Percentiles rank a stretch among this genome's conserved stretches.
These are phyloP conservation scores for Morone chrysops DNA, from an alignment of 2,113 vertebrate genomes.

Conservation along the genomic window DNA sequence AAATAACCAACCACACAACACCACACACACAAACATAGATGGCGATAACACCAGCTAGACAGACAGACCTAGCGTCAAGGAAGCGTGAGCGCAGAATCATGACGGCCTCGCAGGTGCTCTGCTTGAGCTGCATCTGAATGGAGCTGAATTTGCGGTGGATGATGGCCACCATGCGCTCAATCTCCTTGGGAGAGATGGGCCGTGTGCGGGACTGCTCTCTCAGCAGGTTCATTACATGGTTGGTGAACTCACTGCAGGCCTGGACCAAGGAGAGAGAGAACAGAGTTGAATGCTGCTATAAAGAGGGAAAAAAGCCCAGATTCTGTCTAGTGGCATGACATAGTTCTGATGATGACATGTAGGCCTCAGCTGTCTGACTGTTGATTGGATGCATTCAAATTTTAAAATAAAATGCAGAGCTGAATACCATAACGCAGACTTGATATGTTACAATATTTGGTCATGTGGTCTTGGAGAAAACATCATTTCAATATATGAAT, in stretches of 20 bases:
- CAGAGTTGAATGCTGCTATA: constrained; percentile 32
- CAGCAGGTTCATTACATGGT: constrained; percentile 99
- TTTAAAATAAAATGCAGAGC: neutral
- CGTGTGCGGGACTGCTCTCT: constrained; percentile 97
- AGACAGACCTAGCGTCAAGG: constrained; percentile 81
- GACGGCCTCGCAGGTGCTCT: constrained; percentile 99
- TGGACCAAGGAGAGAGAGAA: constrained; percentile 77
- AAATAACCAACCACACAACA: neutral
- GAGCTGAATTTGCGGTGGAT: constrained; percentile 99
- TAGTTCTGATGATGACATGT: constrained; percentile 12
- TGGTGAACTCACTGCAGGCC: constrained; percentile 94
- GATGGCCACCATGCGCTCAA: constrained; percentile 98
- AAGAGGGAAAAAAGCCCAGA: constrained; percentile 26
- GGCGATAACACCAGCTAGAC: neutral
- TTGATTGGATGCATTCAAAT: neutral
- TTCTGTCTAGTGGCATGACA: constrained; percentile 23
- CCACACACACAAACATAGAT: neutral
- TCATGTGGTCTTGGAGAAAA: neutral
- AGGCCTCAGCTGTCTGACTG: neutral
- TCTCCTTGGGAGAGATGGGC: constrained; percentile 99
- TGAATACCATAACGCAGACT: neutral
- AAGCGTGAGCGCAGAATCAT: constrained; percentile 97
- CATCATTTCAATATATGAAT: neutral
- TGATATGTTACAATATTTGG: neutral
- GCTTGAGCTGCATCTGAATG: constrained; percentile 99